Evolutionary conservation across 2,797 vertebrate genomes (phyloP), one percentile per base, ranked within the genome.

Genomic region (Babyrousa celebensis): DNA sequence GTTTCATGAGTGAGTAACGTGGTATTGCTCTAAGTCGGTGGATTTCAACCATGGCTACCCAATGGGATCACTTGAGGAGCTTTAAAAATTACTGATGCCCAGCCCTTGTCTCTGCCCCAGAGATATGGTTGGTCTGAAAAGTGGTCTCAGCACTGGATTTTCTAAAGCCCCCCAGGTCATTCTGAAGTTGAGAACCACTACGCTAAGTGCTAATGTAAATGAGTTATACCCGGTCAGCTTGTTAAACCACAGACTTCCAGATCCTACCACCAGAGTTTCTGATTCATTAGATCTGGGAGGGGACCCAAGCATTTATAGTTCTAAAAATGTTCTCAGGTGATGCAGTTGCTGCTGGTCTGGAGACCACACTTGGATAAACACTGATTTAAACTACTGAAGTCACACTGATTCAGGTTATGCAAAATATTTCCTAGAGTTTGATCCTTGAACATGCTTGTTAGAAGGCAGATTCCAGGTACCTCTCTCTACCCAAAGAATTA

Each of bases 361-460:
- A 21, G 17, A 48, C 16, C 32, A 75, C 10, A 18, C 12, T 96
- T 72, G n/a, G 48, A 71, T 82, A 89, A 95, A 71, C 40, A 75
- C 9, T 32, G 29, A 62, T 71, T 70, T 80, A 36, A 80, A 71
- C 16, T 4, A 21, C 6, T 29, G 0, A 90, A 80, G 23, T 62
- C 23, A 92, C 68, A 29, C 11, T 14, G 70, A 17, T 83, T 14
- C 29, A 62, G 18, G 7, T 43, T 72, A 2, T 58, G 36, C 18
- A 54, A 72, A 89, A 6, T 8, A 65, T 91, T 94, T 94, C 14
- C 54, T 86, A 15, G 82, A 54, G 12, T 79, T 86, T 86, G 48
- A 16, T 15, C 21, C 20, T 72, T 23, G 27, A 58, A 60, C 17
- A 15, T 63, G 56, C 27, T 43, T 52, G 40, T 67, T 80, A 82